Evolutionary conservation across 1,140 invertebrate species (phyloP), one percentile per base, ranked within the genome.

Genomic region (Rhyacophila brunnea): DNA sequence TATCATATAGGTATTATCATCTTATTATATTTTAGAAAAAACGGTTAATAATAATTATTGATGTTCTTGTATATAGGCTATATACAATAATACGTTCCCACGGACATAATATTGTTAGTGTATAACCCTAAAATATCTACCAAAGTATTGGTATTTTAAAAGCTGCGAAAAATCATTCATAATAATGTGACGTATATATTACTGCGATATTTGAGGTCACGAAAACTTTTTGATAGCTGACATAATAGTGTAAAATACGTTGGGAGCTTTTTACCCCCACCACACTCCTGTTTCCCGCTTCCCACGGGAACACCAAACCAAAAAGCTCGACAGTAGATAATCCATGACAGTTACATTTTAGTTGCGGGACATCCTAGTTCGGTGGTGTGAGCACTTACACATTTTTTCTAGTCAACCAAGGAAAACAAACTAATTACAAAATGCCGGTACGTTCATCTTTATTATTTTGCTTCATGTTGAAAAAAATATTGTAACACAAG

Each of bases 381-480:
- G 34, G 32, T 45, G 44, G 48, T 40, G 38, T 42, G 13, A 48
- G 6, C 4, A 48, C 15, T 28, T 32, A 11, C 18, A 35, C 32
- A 23, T 34, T 28, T 28, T 5, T 9, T n/a, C 9, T 28, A 28
- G 4, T 9, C 23, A 28, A 5, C 23, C 23, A 28, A 28, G 23
- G 23, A 28, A 28, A 28, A 28, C 23, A 28, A 28, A 28, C 23
- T 28, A 28, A 28, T n/a, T 5, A 35, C 44, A 65, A 58, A 54
- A 65, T 65, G 63, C 63, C 63, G 63, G 63, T 65, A 65, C 44
- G 58, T 65, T 52, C 9, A 23, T 48, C 14, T n/a, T 6, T 40
- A 15, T 40, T 40, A 40, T 40, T 40, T n/a, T n/a, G n/a, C n/a
- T n/a, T n/a, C n/a, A n/a, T n/a, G n/a, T n/a, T n/a, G n/a, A n/a